Evolutionary conservation across 2,888 invertebrate species (phyloP).

Genomic region (Ellobium chinense): DNA sequence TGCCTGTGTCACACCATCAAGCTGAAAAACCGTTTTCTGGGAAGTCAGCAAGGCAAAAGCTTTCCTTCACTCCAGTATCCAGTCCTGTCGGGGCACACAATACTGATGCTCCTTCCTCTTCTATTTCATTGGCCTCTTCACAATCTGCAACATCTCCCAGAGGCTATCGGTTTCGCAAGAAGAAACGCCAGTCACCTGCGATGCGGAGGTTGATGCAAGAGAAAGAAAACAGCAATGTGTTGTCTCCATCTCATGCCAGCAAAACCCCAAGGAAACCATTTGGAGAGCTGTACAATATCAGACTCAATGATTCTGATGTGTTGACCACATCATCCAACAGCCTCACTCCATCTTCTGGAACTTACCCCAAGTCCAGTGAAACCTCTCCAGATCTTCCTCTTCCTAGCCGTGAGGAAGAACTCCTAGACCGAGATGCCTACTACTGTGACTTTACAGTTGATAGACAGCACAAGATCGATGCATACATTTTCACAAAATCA

Average conservation of each 20-base stretch:
- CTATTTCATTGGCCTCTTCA: not conserved
- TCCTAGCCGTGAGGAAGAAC: conserved; percentile 59
- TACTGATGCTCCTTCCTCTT: not conserved
- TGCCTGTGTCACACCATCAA: not conserved
- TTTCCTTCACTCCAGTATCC: not conserved
- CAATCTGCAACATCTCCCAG: not conserved
- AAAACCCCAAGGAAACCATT: not conserved
- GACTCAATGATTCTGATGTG: conserved; percentile 52
- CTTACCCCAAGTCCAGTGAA: conserved; percentile 52
- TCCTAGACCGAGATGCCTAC: conserved; percentile 67
- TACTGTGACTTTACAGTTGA: conserved; percentile 72
- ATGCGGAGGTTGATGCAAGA: not conserved
- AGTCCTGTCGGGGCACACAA: too few species aligned
- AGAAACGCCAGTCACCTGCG: not conserved
- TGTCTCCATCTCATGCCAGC: not conserved
- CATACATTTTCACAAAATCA: conserved; percentile 41
- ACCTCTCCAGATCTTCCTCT: conserved; percentile 51
- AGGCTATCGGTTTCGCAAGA: not conserved
- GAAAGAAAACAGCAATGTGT: conserved; percentile 15
- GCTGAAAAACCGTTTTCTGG: not conserved
- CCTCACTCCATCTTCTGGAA: not conserved
- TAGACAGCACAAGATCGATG: conserved; percentile 67
- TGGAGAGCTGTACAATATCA: not conserved
- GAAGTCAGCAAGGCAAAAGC: conserved; percentile 25
- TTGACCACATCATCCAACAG: conserved; percentile 36